phyloP scores from a whole-genome alignment of 2,888 invertebrate genomes.

The Clusia tigrina region DNA sequence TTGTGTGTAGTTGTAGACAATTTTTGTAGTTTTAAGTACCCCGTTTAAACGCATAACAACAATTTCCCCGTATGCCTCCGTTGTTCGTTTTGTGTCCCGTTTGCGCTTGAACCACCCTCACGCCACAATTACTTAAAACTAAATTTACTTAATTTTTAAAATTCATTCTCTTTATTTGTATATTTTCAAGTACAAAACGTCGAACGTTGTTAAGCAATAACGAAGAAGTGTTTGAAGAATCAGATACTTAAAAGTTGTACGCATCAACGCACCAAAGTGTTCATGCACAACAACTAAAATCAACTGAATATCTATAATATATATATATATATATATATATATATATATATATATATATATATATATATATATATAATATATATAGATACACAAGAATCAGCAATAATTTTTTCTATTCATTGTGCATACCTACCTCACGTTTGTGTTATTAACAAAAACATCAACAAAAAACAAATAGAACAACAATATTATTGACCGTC shows the following conservation, averaged over 20 bases:
- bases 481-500: not conserved
- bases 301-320: too few species aligned
- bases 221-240: not conserved
- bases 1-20: too few species aligned
- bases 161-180: not conserved
- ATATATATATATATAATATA: too few species aligned
- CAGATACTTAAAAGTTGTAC: not conserved
- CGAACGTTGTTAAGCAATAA: not conserved
- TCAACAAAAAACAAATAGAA: not conserved
- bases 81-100: too few species aligned
- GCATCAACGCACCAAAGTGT: too few species aligned
- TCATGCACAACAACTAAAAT: too few species aligned
- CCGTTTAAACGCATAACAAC: not conserved
- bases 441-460: constrained; percentile 1
- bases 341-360: too few species aligned
- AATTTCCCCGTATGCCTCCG: too few species aligned
- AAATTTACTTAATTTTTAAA: not conserved
- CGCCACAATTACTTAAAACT: not conserved
- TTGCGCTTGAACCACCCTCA: too few species aligned
- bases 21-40: too few species aligned
- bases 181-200: not conserved
- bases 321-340: too few species aligned
- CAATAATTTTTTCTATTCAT: not conserved
- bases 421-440: constrained; percentile 3
- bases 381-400: not conserved